These are phyloP conservation scores for Procambarus virginalis DNA, from an alignment of 1,140 invertebrate species.

Conservation along the genomic window DNA sequence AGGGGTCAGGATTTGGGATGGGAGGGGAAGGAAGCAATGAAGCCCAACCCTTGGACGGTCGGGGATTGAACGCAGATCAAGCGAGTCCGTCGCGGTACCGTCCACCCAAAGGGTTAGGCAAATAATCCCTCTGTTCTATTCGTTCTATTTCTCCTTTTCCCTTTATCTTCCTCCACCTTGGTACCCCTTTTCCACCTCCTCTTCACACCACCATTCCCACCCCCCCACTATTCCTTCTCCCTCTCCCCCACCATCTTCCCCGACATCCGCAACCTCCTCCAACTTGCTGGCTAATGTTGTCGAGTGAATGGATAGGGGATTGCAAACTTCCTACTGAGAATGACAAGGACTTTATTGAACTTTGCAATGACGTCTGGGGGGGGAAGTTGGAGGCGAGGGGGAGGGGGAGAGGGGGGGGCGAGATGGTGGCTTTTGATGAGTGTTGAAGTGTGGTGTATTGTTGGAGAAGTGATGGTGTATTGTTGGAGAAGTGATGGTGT, in stretches of 20 bases:
- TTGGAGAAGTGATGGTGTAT: neutral
- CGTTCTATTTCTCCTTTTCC: neutral
- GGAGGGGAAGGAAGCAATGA: no score
- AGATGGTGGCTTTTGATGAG: neutral
- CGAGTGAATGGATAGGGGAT: slow-evolving; percentile 38
- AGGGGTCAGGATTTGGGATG: no score
- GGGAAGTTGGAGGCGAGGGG: neutral
- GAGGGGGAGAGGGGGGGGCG: neutral
- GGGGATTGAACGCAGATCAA: no score
- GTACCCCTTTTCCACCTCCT: neutral
- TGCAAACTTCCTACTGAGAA: slow-evolving; percentile 55
- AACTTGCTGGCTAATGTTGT: slow-evolving; percentile 48
- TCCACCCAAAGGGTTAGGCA: no score
- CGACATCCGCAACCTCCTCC: slow-evolving; percentile 39
- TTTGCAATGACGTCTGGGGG: slow-evolving; percentile 33
- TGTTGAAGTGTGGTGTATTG: neutral
- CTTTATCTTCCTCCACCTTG: neutral
- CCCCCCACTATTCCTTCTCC: neutral
- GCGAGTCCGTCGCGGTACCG: no score
- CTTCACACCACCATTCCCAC: no score
- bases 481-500: slow-evolving; percentile 3
- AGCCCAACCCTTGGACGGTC: no score
- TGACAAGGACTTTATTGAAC: slow-evolving; percentile 61
- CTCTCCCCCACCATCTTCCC: neutral
- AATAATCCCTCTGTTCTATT: no score